Conservation (phyloP, 2,113 vertebrate species). For the Xiphophorus couchianus region DNA sequence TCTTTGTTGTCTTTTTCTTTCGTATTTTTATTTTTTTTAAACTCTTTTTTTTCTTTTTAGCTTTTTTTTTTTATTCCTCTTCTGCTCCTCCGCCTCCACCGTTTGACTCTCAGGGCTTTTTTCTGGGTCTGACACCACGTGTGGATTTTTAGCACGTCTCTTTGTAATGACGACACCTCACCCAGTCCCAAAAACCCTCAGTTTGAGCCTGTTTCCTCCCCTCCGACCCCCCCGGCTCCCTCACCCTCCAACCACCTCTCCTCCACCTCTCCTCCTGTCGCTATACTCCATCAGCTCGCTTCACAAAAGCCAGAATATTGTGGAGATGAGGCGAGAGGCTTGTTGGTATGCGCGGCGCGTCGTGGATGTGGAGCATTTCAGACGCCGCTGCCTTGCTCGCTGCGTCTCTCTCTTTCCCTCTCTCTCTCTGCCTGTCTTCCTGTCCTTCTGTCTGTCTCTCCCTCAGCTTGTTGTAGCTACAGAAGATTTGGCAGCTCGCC, state of each 20-base stretch:
- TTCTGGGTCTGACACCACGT: constrained; percentile 48
- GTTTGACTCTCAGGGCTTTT: constrained; percentile 71
- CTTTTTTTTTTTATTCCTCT: constrained; percentile 3
- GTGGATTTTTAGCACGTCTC: constrained; percentile 55
- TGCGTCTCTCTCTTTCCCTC: constrained; percentile 8
- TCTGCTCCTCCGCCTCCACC: constrained; percentile 51
- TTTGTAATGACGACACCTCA: constrained; percentile 72
- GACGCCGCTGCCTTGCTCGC: constrained; percentile 38
- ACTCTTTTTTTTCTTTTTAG: constrained; percentile 5
- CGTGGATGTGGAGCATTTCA: constrained; percentile 73
- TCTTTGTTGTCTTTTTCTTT: constrained; percentile 56
- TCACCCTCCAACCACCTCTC: not conserved
- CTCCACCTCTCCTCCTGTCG: not conserved
- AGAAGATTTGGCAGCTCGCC: constrained; percentile 84
- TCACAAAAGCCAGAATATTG: constrained; percentile 61
- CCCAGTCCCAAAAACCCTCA: constrained; percentile 61
- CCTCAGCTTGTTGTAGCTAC: constrained; percentile 83
- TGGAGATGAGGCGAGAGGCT: constrained; percentile 63
- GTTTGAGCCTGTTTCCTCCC: constrained; percentile 11
- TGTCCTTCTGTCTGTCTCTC: constrained; percentile 33
- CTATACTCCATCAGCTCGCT: constrained; percentile 62
- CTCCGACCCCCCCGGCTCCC: not conserved
- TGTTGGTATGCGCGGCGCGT: constrained; percentile 73
- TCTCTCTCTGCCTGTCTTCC: constrained; percentile 23
- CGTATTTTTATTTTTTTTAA: constrained; percentile 2